These are phyloP conservation scores for Mycalesis mineus DNA, from an alignment of 2,888 invertebrate genomes.

Conservation along the genomic window DNA sequence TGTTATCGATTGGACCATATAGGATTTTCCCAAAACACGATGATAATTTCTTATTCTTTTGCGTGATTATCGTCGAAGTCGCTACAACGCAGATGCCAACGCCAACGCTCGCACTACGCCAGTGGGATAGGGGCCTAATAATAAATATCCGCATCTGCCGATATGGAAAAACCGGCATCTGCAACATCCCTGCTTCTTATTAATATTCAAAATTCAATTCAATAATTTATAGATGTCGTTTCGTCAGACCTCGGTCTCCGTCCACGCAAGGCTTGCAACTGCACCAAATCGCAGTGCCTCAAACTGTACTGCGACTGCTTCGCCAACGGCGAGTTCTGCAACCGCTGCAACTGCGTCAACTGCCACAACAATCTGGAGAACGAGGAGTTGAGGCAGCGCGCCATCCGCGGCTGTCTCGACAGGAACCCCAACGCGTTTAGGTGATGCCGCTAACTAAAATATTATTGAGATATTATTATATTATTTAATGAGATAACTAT, in stretches of 20 bases:
- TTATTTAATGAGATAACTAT: too few relatives aligned
- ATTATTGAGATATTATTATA: neutral
- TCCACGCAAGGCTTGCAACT: slow-evolving; percentile 97
- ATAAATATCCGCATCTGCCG: too few relatives aligned
- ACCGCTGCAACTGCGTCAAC: slow-evolving; percentile 97
- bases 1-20: too few relatives aligned
- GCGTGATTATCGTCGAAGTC: too few relatives aligned
- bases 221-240: slow-evolving; percentile 41
- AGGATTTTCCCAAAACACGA: too few relatives aligned
- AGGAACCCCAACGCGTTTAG: slow-evolving; percentile 97
- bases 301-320: slow-evolving; percentile 99
- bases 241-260: slow-evolving; percentile 70
- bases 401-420: slow-evolving; percentile 96
- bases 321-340: slow-evolving; percentile 99
- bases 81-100: too few relatives aligned
- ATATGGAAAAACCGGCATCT: too few relatives aligned
- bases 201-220: too few relatives aligned
- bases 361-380: slow-evolving; percentile 97
- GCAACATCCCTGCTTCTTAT: too few relatives aligned
- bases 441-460: slow-evolving; percentile 40
- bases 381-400: slow-evolving; percentile 95
- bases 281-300: slow-evolving; percentile 98
- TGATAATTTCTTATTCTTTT: too few relatives aligned
- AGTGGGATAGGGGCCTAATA: too few relatives aligned
- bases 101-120: too few relatives aligned